These are phyloP conservation scores for Corythucha ciliata DNA, from an alignment of 2,888 invertebrate genomes.

Conservation along the genomic window DNA sequence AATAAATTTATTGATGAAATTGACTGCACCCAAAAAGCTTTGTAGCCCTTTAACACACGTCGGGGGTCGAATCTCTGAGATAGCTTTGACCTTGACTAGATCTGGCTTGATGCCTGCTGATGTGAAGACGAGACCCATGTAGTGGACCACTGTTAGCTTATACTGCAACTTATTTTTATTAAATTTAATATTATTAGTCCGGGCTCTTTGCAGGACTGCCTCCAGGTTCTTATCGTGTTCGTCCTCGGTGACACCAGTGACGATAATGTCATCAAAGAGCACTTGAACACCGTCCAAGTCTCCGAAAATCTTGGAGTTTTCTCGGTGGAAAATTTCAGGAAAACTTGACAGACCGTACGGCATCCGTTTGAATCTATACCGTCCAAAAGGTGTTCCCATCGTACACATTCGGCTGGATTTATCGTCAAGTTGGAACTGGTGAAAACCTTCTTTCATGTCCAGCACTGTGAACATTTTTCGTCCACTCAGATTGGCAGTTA, in stretches of 20 bases:
- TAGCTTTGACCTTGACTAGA: neutral
- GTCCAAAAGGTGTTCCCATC: constrained; percentile 22
- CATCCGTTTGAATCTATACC: constrained; percentile 20
- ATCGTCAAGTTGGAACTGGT: constrained; percentile 18
- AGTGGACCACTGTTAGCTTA: constrained; percentile 4
- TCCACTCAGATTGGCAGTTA: constrained; percentile 14
- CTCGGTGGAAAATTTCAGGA: constrained; percentile 25
- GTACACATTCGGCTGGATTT: constrained; percentile 16
- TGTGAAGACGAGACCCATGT: constrained; percentile 11
- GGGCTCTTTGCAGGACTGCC: constrained; percentile 2
- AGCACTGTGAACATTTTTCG: constrained; percentile 13
- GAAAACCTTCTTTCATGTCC: constrained; percentile 20
- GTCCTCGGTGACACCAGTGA: constrained; percentile 20
- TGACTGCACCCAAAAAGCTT: constrained; percentile 10
- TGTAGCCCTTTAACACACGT: neutral
- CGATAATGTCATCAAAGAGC: constrained; percentile 25
- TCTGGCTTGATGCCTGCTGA: neutral
- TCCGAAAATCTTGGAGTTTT: constrained; percentile 20
- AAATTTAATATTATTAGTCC: constrained; percentile 11
- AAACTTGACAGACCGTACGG: constrained; percentile 23
- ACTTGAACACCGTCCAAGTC: constrained; percentile 22
- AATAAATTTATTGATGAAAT: constrained; percentile 15
- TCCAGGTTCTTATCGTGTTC: constrained; percentile 25
- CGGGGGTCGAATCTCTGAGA: constrained; percentile 4
- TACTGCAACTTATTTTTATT: constrained; percentile 15